A percentile compares a stretch with the other conserved stretches of the same genome.
phyloP scores from a whole-genome alignment of 2,888 invertebrate genomes.

The Criorhina ranunculi region DNA sequence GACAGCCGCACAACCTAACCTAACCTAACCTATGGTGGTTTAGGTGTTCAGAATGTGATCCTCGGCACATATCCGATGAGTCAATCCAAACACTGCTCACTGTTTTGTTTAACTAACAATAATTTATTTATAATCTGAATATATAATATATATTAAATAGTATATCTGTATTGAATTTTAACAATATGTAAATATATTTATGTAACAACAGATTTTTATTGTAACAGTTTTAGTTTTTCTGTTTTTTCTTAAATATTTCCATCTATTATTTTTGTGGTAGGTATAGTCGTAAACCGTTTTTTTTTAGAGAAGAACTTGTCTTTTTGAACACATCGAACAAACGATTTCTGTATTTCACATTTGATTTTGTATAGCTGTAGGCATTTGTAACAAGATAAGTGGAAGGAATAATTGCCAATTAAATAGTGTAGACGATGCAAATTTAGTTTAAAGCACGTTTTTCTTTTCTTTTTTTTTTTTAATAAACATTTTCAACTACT shows the following conservation, averaged over 20 bases:
- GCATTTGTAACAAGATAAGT: conserved; percentile 29
- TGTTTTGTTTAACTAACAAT: conserved; percentile 54
- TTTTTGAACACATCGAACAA: conserved; percentile 56
- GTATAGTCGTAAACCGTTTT: conserved; percentile 33
- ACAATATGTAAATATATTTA: conserved; percentile 59
- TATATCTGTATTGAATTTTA: conserved; percentile 43
- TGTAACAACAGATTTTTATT: conserved; percentile 50
- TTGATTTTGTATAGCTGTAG: conserved; percentile 19
- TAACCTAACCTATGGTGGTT: too few species aligned
- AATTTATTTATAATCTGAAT: conserved; percentile 41
- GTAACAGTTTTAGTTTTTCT: conserved; percentile 24
- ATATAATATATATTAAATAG: conserved; percentile 34
- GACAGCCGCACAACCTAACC: too few species aligned
- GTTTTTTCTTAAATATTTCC: conserved; percentile 5
- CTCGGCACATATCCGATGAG: too few species aligned
- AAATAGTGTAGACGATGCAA: conserved; percentile 35
- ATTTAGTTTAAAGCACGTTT: conserved; percentile 42
- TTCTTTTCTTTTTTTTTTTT: conserved; percentile 27
- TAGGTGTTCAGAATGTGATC: too few species aligned
- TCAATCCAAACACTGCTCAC: background rate
- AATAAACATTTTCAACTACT: conserved; percentile 63
- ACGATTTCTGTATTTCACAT: conserved; percentile 8
- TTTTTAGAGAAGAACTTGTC: conserved; percentile 38
- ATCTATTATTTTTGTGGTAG: background rate
- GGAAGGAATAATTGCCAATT: conserved; percentile 65